Evolutionary conservation across 2,113 vertebrate species (phyloP), one percentile per base, ranked within the genome.

Genomic region (Scortum barcoo): DNA sequence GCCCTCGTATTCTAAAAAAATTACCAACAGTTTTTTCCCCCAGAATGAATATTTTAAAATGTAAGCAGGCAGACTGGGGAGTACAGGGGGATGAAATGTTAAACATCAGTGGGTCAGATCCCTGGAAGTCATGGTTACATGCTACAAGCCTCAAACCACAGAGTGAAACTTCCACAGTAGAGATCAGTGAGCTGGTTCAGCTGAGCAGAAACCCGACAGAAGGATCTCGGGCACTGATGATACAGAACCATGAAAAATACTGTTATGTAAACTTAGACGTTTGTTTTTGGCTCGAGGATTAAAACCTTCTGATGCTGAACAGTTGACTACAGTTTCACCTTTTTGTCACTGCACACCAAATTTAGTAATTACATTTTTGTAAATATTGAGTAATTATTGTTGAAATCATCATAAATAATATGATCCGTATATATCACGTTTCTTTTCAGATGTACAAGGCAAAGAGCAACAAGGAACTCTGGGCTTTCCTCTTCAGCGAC

Each of bases 381-480:
- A 30, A 28, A 16, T 51, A 10, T 40, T 30, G 19, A 46, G 40
- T 28, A 2, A 36, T 38, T 36, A 38, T 50, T 46, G 4, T 30
- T 42, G 22, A 17, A 9, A 48, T 53, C 42, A 50, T 73, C n/a
- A 36, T n/a, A 51, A 74, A 62, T 71, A n/a, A 40, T 61, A 57
- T 22, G 12, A n/a, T 42, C 1, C 12, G 9, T 24, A 6, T 24
- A 10, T 53, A 13, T 50, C 22, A 11, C 19, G 3, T 81, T 46
- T 65, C 9, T 62, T 80, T 63, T 36, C 60, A 93, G 91, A 78
- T 99, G 38, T 96, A 95, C 92, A 99, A 99, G 91, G 95, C 91
- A 38, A 99, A 99, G 94, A 99, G 98, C 95, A 98, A 91, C 63
- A 99, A 99, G 93, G 98, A 99, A 75, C 95, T 99, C 8, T 96